A percentile compares a stretch with the other conserved stretches of the same genome.
These are phyloP conservation scores for Rhamnusium bicolor DNA, from an alignment of 2,888 invertebrate species.

Conservation along the genomic window DNA sequence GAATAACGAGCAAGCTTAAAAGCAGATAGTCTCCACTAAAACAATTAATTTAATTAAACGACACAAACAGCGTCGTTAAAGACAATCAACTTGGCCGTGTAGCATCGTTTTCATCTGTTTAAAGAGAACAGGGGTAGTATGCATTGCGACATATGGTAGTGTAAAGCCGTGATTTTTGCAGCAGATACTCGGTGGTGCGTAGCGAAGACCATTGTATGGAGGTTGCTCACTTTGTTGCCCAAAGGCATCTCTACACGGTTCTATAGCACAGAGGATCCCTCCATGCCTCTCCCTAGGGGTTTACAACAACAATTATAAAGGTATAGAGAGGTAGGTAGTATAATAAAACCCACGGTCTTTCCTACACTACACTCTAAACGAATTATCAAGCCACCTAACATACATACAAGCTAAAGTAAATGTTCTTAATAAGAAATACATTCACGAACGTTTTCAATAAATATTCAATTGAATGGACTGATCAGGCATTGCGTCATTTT, in stretches of 20 bases:
- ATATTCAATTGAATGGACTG: slow-evolving; percentile 21
- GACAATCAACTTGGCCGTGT: slow-evolving; percentile 56
- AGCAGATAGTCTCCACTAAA: slow-evolving; percentile 55
- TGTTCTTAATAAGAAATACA: slow-evolving; percentile 31
- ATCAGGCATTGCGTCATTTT: slow-evolving; percentile 14
- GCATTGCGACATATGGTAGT: slow-evolving; percentile 51
- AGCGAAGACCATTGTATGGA: slow-evolving; percentile 47
- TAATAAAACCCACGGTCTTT: slow-evolving; percentile 41
- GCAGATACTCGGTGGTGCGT: slow-evolving; percentile 51
- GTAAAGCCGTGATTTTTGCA: slow-evolving; percentile 51
- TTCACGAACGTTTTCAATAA: slow-evolving; percentile 20
- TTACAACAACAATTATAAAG: slow-evolving; percentile 63
- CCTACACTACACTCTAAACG: slow-evolving; percentile 37
- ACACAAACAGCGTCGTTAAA: slow-evolving; percentile 62
- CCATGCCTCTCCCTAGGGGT: slow-evolving; percentile 60
- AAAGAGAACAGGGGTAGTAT: slow-evolving; percentile 39
- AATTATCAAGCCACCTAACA: slow-evolving; percentile 40
- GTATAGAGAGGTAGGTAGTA: slow-evolving; percentile 60
- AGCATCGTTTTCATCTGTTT: slow-evolving; percentile 42
- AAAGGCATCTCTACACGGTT: slow-evolving; percentile 34
- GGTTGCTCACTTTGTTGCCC: slow-evolving; percentile 50
- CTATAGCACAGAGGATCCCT: slow-evolving; percentile 36
- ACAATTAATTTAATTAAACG: slow-evolving; percentile 62
- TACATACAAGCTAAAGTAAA: slow-evolving; percentile 32
- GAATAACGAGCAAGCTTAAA: slow-evolving; percentile 57